These are phyloP conservation scores for Argyrosomus japonicus DNA, from an alignment of 2,113 vertebrate species.

Conservation along the genomic window DNA sequence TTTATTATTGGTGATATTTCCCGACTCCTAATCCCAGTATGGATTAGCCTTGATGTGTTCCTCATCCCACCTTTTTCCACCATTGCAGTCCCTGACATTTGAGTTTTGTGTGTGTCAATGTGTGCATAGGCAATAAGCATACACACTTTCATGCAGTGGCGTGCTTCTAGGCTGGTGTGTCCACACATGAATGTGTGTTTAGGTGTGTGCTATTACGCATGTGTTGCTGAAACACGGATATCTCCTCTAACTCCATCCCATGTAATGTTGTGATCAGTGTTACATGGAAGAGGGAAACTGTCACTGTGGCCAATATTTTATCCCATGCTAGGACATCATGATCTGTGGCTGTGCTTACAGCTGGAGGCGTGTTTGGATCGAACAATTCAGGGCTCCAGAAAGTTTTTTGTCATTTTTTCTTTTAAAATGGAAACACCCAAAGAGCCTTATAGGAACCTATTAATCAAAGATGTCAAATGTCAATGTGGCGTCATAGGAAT, in stretches of 20 bases:
- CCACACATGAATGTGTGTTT: constrained; percentile 20
- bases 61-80: constrained; percentile 71
- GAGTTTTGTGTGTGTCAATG: constrained; percentile 13
- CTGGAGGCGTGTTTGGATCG: constrained; percentile 41
- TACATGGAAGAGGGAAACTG: constrained; percentile 43
- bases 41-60: constrained; percentile 70
- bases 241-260: constrained; percentile 38
- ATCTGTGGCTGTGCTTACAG: constrained; percentile 25
- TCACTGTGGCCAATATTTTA: constrained; percentile 39
- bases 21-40: constrained; percentile 68
- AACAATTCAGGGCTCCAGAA: constrained; percentile 23
- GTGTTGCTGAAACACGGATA: constrained; percentile 49
- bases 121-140: background rate
- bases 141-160: background rate
- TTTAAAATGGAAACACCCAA: constrained; percentile 39
- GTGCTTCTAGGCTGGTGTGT: constrained; percentile 20
- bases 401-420: constrained; percentile 24
- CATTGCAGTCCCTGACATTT: constrained; percentile 52
- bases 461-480: constrained; percentile 64
- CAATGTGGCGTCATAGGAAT: constrained; percentile 50
- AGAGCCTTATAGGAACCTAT: constrained; percentile 58
- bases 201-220: constrained; percentile 20
- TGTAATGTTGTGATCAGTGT: constrained; percentile 50
- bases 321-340: constrained; percentile 41
- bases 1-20: constrained; percentile 76